Base-by-base conservation (phyloP, 1,140 invertebrate genomes). In the Hirudo medicinalis region DNA sequence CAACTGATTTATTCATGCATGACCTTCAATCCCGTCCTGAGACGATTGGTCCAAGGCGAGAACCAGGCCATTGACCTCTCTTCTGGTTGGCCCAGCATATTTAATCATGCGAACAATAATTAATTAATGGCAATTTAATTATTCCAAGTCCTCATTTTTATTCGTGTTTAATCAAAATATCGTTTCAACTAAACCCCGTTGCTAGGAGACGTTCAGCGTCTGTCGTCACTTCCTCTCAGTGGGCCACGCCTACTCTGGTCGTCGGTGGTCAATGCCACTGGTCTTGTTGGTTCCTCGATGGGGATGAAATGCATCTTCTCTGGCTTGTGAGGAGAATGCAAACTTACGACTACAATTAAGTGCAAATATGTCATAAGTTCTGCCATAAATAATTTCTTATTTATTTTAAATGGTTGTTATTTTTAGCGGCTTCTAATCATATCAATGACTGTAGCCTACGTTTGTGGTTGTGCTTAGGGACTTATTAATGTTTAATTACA, bases 191-290 rank as follows among this genome's bases (percentile, higher is more conserved):
- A 63, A 63, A 13, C 8, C 29, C 13, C 57, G 29, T 25, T 63
- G 57, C 57, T 63, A 63, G 57, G 29, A 1, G 57, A 22, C 29
- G 57, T 25, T n/a, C 43, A 49, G 43, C 43, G 43, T 49, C 43
- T 49, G 43, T 19, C 57, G 57, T 32, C 29, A 32, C 22, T 25
- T 63, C 57, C 22, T 22, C 29, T 63, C 22, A 25, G 9, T 32
- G 57, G 57, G 19, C 57, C 57, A 63, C 57, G 57, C 57, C 57
- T 63, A 63, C 57, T 63, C 13, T 63, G 57, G 57, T 63, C 57
- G 29, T 63, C 57, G 20, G 8, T 15, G 13, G 29, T 5, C 13
- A 63, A 63, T n/a, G 22, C 20, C 11, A 63, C 19, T 32, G 57
- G 22, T 63, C 57, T 63, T 4, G 8, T 63, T 22, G 57, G 57